Evolutionary conservation across 2,113 vertebrate genomes (phyloP).

Genomic region (Indri indri): DNA sequence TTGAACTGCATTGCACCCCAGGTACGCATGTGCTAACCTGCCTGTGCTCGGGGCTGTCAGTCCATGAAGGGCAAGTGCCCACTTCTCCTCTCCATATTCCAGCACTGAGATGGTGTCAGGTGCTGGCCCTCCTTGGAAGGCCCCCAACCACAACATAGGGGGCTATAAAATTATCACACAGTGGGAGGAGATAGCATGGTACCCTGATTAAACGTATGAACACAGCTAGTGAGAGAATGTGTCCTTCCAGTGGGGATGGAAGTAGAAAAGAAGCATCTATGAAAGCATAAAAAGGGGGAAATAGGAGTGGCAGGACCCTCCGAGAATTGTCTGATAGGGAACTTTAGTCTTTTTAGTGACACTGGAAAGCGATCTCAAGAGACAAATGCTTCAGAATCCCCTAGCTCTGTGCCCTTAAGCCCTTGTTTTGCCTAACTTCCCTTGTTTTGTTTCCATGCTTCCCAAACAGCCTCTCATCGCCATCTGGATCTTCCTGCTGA

Average conservation of each 20-base stretch:
- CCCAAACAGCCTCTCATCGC: neutral
- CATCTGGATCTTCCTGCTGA: neutral
- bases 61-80: neutral
- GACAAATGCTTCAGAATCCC: neutral
- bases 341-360: neutral
- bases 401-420: neutral
- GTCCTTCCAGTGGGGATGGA: neutral
- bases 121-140: neutral
- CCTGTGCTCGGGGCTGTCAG: neutral
- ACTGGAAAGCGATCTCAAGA: neutral
- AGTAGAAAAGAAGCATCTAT: neutral
- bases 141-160: neutral
- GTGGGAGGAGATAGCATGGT: neutral
- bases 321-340: neutral
- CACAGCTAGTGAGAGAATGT: neutral
- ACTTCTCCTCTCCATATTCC: neutral
- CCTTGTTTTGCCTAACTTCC: neutral
- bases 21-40: neutral
- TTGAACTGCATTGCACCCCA: neutral
- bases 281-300: neutral
- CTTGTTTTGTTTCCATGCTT: neutral
- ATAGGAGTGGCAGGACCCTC: no score
- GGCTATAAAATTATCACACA: neutral
- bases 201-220: neutral
- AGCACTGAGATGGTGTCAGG: neutral